Evolutionary conservation across 2,888 invertebrate species (phyloP).

Genomic region (Mesopsocus fuscifrons): DNA sequence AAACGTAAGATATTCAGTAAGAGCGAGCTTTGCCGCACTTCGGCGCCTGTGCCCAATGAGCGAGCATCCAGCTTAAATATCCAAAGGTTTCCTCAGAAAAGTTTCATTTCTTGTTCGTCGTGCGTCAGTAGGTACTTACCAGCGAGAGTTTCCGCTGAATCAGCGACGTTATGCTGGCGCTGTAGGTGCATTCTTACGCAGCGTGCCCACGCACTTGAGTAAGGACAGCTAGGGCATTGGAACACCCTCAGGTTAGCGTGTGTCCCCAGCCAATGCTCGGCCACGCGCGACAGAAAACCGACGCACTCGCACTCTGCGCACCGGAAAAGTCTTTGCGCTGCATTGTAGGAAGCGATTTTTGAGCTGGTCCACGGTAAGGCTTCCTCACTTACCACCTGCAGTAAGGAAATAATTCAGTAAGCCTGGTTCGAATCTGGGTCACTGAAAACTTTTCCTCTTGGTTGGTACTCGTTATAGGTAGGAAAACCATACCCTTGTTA

Average conservation of each 20-base stretch:
- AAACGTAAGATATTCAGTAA: too few species aligned
- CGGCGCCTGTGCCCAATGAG: too few species aligned
- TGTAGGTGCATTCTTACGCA: conserved; percentile 53
- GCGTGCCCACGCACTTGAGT: conserved; percentile 56
- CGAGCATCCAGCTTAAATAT: too few species aligned
- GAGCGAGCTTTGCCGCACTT: too few species aligned
- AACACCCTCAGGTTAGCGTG: conserved; percentile 45
- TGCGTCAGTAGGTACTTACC: too few species aligned
- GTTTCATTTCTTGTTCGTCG: too few species aligned
- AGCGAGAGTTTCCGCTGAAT: conserved; percentile 37
- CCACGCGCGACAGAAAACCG: conserved; percentile 49
- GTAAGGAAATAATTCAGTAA: conserved; percentile 1
- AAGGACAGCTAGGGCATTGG: conserved; percentile 47
- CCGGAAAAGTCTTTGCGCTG: conserved; percentile 51
- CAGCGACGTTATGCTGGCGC: conserved; percentile 48
- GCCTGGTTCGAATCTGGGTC: background rate
- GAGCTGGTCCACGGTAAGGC: conserved; percentile 55
- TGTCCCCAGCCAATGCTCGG: conserved; percentile 60
- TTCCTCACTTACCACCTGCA: too few species aligned
- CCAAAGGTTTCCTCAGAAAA: too few species aligned
- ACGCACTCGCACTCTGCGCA: conserved; percentile 59
- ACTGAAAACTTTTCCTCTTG: conserved; percentile 9
- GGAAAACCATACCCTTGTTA: too few species aligned
- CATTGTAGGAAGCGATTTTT: conserved; percentile 62
- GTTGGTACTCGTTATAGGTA: conserved; percentile 12